Conservation (phyloP, 2,797 vertebrate species). For the Antennarius maculatus region DNA sequence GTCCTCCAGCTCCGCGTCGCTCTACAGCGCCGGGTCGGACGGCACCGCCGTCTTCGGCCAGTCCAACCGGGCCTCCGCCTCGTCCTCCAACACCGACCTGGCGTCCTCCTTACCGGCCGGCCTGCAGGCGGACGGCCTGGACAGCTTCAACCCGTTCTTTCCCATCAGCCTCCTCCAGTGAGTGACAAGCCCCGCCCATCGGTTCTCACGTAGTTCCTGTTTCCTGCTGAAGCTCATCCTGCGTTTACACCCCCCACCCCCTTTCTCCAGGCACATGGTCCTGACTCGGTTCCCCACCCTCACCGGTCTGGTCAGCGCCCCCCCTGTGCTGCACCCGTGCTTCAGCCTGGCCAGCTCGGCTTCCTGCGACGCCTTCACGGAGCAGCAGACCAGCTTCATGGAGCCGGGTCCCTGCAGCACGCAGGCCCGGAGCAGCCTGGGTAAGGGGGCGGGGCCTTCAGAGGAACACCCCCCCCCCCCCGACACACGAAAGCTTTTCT, state of each 20-base stretch:
- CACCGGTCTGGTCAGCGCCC: slow-evolving; percentile 82
- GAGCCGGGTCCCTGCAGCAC: slow-evolving; percentile 81
- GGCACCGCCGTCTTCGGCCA: slow-evolving; percentile 82
- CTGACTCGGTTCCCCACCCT: slow-evolving; percentile 85
- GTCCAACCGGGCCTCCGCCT: slow-evolving; percentile 81
- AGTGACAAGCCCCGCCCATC: slow-evolving; percentile 57
- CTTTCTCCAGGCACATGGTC: slow-evolving; percentile 84
- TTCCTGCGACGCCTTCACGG: slow-evolving; percentile 85
- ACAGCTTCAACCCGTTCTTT: slow-evolving; percentile 84
- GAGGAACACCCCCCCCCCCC: no score
- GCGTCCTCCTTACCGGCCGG: slow-evolving; percentile 79
- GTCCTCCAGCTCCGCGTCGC: slow-evolving; percentile 84
- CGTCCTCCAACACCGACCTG: slow-evolving; percentile 84
- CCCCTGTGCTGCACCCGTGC: slow-evolving; percentile 82
- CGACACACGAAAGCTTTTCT: no score
- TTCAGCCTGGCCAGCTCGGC: slow-evolving; percentile 84
- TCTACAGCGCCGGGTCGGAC: slow-evolving; percentile 84
- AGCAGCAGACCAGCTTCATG: slow-evolving; percentile 87
- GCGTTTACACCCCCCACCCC: slow-evolving; percentile 67
- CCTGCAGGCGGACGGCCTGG: slow-evolving; percentile 80
- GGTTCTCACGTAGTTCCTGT: no score
- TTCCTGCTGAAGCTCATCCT: slow-evolving; percentile 50
- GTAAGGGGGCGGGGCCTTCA: slow-evolving; percentile 70
- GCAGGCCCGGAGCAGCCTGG: slow-evolving; percentile 82
- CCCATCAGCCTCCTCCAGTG: slow-evolving; percentile 86